Base-by-base conservation (phyloP, 2,113 vertebrate species). In the Drymodes brunneopygia region DNA sequence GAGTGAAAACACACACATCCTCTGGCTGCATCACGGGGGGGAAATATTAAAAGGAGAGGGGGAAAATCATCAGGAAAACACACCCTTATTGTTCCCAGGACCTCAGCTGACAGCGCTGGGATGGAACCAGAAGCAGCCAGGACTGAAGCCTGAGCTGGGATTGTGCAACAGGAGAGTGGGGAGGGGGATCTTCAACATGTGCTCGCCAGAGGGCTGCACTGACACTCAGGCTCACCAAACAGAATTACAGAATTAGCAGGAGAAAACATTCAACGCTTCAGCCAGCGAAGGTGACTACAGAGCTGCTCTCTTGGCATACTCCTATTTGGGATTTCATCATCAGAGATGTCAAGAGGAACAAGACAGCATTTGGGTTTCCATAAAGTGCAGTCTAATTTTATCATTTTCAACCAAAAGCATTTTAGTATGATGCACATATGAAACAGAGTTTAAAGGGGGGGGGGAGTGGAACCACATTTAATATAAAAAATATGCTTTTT, bases 11-110 rank as follows among this genome's bases (percentile, higher is more conserved):
- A 66, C 84, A 65, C 84, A 75, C 45, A 58, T 78, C 64, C 38
- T 95, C 77, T 91, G 70, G 53, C 58, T 91, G 62, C 62, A 40
- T 58, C 5, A 3, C 2, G 3, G 35, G 73, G 84, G 80, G 17
- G 10, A 24, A 82, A 91, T 91, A 85, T 50, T 69, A 69, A 92
- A 93, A 92, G 58, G 45, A 91, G 45, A 71, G 44, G 62, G 36
- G 53, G 0, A 38, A 89, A 96, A 69, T n/a, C 78, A 62, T 75
- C 16, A 65, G 70, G 71, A 70, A 93, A 90, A 90, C 81, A 93
- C 94, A 93, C 45, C 62, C 92, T 90, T 40, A 86, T 88, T 95
- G 79, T 92, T 92, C 79, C 92, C 92, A 85, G 87, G 54, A 91
- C 71, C 70, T 79, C 85, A 73, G 70, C 0, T 91, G 88, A 86